A percentile compares a stretch with the other conserved stretches of the same genome.
Conservation (phyloP, 2,113 vertebrate genomes). For the Rousettus leschenaultii region DNA sequence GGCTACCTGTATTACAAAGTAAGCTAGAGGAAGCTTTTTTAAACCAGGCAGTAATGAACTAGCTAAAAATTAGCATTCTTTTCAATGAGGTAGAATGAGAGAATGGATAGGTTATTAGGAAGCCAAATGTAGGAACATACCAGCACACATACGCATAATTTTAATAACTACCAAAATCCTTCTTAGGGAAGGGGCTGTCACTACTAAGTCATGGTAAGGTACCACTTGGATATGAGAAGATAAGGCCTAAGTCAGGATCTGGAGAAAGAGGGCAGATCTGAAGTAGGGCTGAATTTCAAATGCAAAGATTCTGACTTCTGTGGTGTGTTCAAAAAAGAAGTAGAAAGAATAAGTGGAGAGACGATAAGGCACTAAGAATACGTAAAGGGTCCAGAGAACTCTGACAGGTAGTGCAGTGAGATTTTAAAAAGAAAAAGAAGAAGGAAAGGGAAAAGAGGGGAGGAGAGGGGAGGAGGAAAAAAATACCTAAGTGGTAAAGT, state of each 20-base stretch:
- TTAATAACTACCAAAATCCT: not conserved
- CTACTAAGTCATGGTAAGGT: not conserved
- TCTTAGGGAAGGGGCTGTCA: not conserved
- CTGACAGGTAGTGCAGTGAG: not conserved
- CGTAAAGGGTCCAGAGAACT: not conserved
- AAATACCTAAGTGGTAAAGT: not conserved
- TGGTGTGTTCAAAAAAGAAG: not conserved
- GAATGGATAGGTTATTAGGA: not conserved
- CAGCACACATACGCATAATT: not conserved
- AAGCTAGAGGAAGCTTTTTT: not conserved
- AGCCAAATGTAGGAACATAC: not conserved
- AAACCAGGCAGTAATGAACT: not conserved
- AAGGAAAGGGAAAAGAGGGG: too few relatives aligned
- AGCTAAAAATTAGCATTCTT: not conserved
- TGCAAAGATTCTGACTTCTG: not conserved
- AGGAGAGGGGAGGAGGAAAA: not conserved
- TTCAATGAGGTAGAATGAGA: not conserved
- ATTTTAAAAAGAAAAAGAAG: not conserved
- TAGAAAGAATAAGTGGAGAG: not conserved
- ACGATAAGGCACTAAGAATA: not conserved
- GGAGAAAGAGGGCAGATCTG: not conserved
- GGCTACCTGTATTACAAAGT: not conserved
- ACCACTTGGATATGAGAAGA: not conserved
- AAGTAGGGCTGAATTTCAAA: not conserved
- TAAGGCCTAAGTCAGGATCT: not conserved